Conservation (phyloP, 2,888 invertebrate species). For the Tinea pellionella region DNA sequence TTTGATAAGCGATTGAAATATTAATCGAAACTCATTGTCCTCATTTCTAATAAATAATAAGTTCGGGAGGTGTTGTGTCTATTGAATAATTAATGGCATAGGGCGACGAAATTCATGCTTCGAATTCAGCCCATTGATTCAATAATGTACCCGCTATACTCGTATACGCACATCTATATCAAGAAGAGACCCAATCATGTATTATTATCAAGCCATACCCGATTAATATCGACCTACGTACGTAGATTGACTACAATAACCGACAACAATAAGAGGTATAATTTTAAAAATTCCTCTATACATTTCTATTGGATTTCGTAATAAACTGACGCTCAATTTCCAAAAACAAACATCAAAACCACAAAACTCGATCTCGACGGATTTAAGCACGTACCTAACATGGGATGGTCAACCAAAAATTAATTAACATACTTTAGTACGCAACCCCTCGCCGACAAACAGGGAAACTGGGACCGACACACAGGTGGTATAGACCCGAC, state of each 20-base stretch:
- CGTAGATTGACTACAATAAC: too few species aligned
- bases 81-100: conserved; percentile 53
- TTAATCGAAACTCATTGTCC: conserved; percentile 39
- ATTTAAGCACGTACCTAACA: conserved; percentile 48
- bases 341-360: conserved; percentile 57
- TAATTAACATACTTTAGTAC: conserved; percentile 68
- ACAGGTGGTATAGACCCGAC: conserved; percentile 37
- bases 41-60: conserved; percentile 22
- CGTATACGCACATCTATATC: not conserved
- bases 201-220: not conserved
- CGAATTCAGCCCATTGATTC: conserved; percentile 14
- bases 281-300: not conserved
- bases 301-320: not conserved
- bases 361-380: conserved; percentile 38
- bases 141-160: conserved; percentile 10
- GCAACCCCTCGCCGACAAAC: conserved; percentile 37
- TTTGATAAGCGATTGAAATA: conserved; percentile 3
- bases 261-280: not conserved
- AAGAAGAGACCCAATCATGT: not conserved
- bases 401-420: conserved; percentile 65
- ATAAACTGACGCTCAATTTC: conserved; percentile 18
- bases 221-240: not conserved
- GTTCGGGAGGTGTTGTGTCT: conserved; percentile 31
- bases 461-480: conserved; percentile 15
- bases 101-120: conserved; percentile 36